Evolutionary conservation across 2,797 vertebrate species (phyloP), one percentile per base, ranked within the genome.

Genomic region (Chelon labrosus): DNA sequence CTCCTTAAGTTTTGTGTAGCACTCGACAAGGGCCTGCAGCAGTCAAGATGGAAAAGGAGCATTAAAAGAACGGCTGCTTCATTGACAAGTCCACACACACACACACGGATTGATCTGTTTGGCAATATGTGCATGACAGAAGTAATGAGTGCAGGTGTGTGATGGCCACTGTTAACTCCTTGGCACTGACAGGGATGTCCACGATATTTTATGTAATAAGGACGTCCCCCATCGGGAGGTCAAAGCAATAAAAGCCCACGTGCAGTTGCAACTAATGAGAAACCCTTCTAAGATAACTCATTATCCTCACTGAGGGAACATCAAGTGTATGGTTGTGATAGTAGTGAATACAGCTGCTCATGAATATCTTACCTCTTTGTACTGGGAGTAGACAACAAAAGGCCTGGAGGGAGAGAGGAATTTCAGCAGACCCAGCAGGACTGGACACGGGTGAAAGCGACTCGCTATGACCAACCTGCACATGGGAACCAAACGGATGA

Each of bases 371-470:
- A 99, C 98, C 97, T 99, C 98, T 95, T 97, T 97, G 67, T 97
- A 97, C 51, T 99, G 98, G 80, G 96, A 98, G 91, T 97, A 98
- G 49, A 96, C 96, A 16, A 98, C 97, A 42, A 99, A 99, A 2
- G 98, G 98, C 82, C 98, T 95, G 50, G 98, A 99, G 46, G 98
- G 97, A 64, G 98, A 94, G 75, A 99, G 94, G 63, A 99, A 98
- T 59, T 95, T 95, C 82, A 99, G 54, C 61, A 99, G 91, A 27
- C 94, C 85, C 72, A 98, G 91, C 16, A 99, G 82, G 66, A 98
- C 87, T 0, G 96, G 92, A 65, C 94, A 94, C 7, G 98, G 97
- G 72, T 98, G 96, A 74, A 98, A 97, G 13, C 96, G 96, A 77
- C 97, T 97, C 71, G 98, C 97, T 76, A 99, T 95, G 62, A 99